Percentiles rank a stretch among this genome's conserved stretches.
phyloP scores from a whole-genome alignment of 2,888 invertebrate species.

The Luffia ferchaultella region DNA sequence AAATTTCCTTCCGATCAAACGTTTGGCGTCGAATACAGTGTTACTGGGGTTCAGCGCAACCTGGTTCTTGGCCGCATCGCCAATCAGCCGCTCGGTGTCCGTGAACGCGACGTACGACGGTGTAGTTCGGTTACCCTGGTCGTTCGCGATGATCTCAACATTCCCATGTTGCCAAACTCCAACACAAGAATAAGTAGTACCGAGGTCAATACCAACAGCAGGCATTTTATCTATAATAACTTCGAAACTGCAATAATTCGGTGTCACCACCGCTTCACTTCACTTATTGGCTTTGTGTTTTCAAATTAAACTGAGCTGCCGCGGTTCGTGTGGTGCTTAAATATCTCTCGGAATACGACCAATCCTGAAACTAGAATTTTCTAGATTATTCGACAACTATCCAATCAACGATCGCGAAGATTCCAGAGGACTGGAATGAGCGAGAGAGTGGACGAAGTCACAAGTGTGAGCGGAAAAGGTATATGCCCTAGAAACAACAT shows the following conservation, averaged over 20 bases:
- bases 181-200: slow-evolving; percentile 88
- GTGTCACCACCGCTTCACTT: neutral
- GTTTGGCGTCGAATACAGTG: slow-evolving; percentile 77
- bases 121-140: slow-evolving; percentile 88
- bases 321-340: neutral
- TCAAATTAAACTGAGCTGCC: neutral
- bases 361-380: neutral
- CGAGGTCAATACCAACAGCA: slow-evolving; percentile 70
- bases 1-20: slow-evolving; percentile 81
- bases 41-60: slow-evolving; percentile 79
- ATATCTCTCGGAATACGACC: neutral
- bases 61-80: slow-evolving; percentile 89
- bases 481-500: neutral
- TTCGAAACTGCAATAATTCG: neutral
- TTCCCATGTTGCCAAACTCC: slow-evolving; percentile 86
- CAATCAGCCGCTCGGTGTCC: slow-evolving; percentile 83
- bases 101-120: slow-evolving; percentile 90
- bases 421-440: neutral
- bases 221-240: slow-evolving; percentile 28
- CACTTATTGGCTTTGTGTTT: neutral
- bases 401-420: neutral
- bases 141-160: slow-evolving; percentile 87
- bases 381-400: neutral
- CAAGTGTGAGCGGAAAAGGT: neutral
- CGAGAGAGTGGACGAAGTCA: neutral